Evolutionary conservation across 2,888 invertebrate species (phyloP).

Genomic region (Mylabris sibirica): DNA sequence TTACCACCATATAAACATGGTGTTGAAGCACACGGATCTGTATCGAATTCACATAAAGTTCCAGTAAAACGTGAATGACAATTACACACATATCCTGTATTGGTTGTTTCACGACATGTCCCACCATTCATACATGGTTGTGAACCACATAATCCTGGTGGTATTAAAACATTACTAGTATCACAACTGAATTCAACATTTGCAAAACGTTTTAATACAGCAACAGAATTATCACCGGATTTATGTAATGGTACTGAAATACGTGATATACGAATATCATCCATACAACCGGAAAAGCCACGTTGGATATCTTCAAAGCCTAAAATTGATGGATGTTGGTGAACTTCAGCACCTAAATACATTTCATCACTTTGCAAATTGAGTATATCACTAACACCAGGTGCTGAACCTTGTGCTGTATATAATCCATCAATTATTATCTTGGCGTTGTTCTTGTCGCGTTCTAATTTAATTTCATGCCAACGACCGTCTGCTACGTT

Average conservation of each 20-base stretch:
- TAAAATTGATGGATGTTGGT: constrained; percentile 76
- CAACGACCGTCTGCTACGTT: constrained; percentile 85
- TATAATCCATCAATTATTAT: constrained; percentile 80
- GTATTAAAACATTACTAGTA: constrained; percentile 64
- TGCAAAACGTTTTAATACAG: constrained; percentile 71
- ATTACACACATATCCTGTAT: constrained; percentile 67
- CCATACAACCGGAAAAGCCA: constrained; percentile 92
- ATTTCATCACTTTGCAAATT: constrained; percentile 86
- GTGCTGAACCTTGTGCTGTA: constrained; percentile 78
- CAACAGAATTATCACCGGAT: constrained; percentile 70
- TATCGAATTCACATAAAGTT: constrained; percentile 81
- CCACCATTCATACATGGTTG: constrained; percentile 82
- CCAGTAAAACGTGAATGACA: constrained; percentile 74
- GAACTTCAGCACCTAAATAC: constrained; percentile 84
- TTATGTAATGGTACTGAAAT: constrained; percentile 78
- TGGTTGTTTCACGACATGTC: constrained; percentile 70
- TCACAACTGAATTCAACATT: constrained; percentile 78
- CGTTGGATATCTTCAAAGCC: constrained; percentile 75
- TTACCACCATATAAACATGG: constrained; percentile 87
- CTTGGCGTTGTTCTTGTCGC: constrained; percentile 81
- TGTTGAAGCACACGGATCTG: constrained; percentile 85
- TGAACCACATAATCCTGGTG: constrained; percentile 75
- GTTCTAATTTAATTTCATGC: constrained; percentile 82
- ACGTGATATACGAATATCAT: constrained; percentile 81
- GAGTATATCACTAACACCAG: constrained; percentile 81